Conservation (phyloP, 53 echinoderm and acorn worm genomes). For the Arbacia lixula region DNA sequence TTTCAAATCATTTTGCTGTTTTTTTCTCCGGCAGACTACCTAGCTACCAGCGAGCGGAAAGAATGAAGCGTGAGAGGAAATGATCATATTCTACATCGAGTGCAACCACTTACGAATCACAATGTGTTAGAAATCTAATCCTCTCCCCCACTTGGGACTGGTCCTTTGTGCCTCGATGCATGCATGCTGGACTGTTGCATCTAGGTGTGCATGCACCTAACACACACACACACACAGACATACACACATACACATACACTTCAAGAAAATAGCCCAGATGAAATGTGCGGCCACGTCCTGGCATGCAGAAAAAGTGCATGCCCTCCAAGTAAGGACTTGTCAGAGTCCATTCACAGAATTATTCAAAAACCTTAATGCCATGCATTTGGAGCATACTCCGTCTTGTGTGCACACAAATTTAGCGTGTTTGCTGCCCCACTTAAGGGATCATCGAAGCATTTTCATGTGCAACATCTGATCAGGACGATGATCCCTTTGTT, state of each 20-base stretch:
- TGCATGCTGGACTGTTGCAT: neutral
- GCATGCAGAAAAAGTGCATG: constrained; percentile 42
- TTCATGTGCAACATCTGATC: constrained; percentile 30
- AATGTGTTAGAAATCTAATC: constrained; percentile 47
- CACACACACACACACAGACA: constrained; percentile 27
- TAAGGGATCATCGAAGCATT: constrained; percentile 6
- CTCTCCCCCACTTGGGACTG: constrained; percentile 17
- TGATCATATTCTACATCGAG: constrained; percentile 52
- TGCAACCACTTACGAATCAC: constrained; percentile 49
- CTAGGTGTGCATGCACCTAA: too few relatives aligned
- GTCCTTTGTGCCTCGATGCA: constrained; percentile 31
- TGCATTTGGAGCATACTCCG: constrained; percentile 32
- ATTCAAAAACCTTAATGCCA: constrained; percentile 40
- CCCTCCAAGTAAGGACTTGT: constrained; percentile 25
- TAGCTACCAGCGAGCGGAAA: neutral
- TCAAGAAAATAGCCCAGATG: too few relatives aligned
- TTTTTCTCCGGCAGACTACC: neutral
- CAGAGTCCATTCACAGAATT: constrained; percentile 44
- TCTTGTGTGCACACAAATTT: constrained; percentile 36
- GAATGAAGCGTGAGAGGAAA: constrained; percentile 20
- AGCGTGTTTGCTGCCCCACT: constrained; percentile 50
- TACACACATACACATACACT: too few relatives aligned
- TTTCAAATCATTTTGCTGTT: constrained; percentile 2
- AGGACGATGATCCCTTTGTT: constrained; percentile 33
- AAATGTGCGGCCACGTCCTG: constrained; percentile 33